Conservation (phyloP, 2,797 vertebrate genomes). For the Tamandua tetradactyla region DNA sequence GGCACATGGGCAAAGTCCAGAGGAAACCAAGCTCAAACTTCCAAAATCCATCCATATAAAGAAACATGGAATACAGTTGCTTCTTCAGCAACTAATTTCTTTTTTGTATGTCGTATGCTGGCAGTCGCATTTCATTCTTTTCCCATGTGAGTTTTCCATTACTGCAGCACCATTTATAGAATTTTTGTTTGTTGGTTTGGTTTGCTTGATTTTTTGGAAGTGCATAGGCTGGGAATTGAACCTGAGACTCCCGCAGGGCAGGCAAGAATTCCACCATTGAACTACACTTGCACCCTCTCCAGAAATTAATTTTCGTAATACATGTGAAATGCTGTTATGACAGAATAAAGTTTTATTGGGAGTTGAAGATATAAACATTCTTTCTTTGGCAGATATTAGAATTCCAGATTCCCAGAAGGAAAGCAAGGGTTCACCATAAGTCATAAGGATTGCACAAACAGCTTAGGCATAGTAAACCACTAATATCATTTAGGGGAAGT, state of each 20-base stretch:
- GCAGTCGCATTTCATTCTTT: no score
- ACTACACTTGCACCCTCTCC: no score
- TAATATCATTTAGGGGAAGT: background rate
- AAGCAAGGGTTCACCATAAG: conserved; percentile 47
- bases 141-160: no score
- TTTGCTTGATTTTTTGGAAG: no score
- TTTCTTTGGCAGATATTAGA: background rate
- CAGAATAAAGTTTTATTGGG: background rate
- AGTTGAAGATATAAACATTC: background rate
- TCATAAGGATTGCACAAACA: conserved; percentile 21
- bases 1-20: background rate
- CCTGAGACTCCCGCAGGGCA: no score
- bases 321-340: background rate
- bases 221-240: no score
- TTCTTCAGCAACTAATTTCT: background rate
- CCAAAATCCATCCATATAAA: background rate
- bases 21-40: background rate
- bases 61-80: background rate
- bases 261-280: no score
- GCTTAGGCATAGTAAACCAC: background rate
- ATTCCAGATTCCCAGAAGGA: background rate
- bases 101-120: no score
- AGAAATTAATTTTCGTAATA: background rate
- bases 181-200: no score
- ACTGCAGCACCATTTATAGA: no score